These are phyloP conservation scores for Emydura subglobosa DNA, from an alignment of 2,113 vertebrate species.

Conservation along the genomic window DNA sequence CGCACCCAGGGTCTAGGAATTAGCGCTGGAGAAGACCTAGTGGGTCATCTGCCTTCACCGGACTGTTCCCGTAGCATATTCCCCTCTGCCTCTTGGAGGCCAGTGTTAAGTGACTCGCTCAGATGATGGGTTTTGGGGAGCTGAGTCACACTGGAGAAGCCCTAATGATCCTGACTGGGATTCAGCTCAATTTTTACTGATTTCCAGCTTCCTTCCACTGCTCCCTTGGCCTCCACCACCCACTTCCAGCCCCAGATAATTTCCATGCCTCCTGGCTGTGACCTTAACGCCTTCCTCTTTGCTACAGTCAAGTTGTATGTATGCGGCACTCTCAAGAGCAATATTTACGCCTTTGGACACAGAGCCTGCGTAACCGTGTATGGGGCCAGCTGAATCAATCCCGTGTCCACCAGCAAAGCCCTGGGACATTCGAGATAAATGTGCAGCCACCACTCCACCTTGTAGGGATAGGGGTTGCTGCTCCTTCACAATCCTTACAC, in stretches of 20 bases:
- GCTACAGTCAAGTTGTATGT: background rate
- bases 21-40: no score
- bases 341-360: background rate
- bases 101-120: background rate
- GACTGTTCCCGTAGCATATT: background rate
- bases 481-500: background rate
- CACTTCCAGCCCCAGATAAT: constrained; percentile 34
- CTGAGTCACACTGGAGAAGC: constrained; percentile 65
- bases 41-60: background rate
- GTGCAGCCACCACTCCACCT: background rate
- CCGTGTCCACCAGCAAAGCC: rapidly evolving
- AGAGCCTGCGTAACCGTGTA: background rate
- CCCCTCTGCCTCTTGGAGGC: background rate
- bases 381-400: background rate
- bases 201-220: constrained; percentile 67
- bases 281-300: background rate
- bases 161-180: constrained; percentile 71
- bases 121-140: constrained; percentile 29
- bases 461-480: background rate
- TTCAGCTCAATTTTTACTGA: constrained; percentile 47
- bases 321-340: constrained; percentile 5
- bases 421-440: background rate
- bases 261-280: constrained; percentile 50
- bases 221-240: constrained; percentile 61
- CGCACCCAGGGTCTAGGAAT: background rate